Base-by-base conservation (phyloP, 1,140 invertebrate species). In the Zaprionus tsacasi region DNA sequence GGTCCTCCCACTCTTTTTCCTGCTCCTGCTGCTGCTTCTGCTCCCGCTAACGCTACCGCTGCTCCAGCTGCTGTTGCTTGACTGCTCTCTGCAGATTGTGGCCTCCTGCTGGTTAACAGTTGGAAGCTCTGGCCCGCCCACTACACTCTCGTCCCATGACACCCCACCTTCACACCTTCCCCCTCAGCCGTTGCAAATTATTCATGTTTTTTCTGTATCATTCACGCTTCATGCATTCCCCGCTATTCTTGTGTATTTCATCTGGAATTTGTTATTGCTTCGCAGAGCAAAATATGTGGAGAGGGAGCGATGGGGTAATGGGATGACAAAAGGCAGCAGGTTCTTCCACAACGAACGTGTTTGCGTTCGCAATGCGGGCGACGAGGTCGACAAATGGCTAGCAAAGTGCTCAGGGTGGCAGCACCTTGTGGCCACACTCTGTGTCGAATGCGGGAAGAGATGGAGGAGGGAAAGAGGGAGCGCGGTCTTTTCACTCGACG, bases 281-380 rank as follows among this genome's bases (percentile, higher is more conserved):
- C 13, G 40, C 52, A 38, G 11, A 40, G 64, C 17, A 45, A 45
- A 15, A 15, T n/a, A 45, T 21, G 38, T 36, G 43, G 36, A 36
- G 30, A 30, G 36, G 4, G 48, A 12, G 50, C 6, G 15, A 13
- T 33, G 13, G n/a, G 33, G 56, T 27, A 11, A 48, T 30, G 54
- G 13, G 17, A 15, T 13, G 38, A 27, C 25, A 0, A 48, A 25
- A 43, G 35, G 48, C 12, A 4, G 33, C 40, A 36, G 54, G 45
- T 50, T 59, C 33, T 15, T 8, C 2, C 38, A 43, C 17, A 27
- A 36, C 17, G 38, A 43, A 70, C 63, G 67, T 81, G 61, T 30
- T 58, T 61, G 73, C 52, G 66, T 60, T 74, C 30, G 48, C 74
- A 59, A 81, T 78, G 79, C 76, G 43, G 35, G 48, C 33, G 43